Percentiles rank a stretch among this genome's conserved stretches.
Conservation (phyloP, 2,797 vertebrate genomes). For the Myotis myotis region DNA sequence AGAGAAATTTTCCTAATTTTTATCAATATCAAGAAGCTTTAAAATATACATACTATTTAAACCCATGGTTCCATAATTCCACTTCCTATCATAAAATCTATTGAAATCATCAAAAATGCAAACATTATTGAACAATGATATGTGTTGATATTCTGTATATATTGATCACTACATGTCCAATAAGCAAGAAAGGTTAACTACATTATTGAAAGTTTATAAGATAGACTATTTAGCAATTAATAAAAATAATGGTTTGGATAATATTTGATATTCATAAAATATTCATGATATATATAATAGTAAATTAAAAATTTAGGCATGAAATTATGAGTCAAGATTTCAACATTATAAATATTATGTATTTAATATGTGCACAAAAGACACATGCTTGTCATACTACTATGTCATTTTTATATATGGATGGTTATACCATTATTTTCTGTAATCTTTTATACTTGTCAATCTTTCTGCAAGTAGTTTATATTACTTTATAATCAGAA, state of each 20-base stretch:
- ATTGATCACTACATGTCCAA: neutral
- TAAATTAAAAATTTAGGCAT: neutral
- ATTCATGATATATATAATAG: neutral
- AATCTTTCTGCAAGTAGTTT: neutral
- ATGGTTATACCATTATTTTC: neutral
- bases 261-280: slow-evolving; percentile 2
- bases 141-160: neutral
- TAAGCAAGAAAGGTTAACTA: slow-evolving; percentile 26
- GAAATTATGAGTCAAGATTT: neutral
- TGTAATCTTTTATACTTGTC: neutral
- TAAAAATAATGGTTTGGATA: slow-evolving; percentile 13
- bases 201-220: neutral
- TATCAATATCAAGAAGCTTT: neutral
- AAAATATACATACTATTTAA: slow-evolving; percentile 7
- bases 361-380: neutral
- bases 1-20: neutral
- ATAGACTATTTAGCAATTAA: neutral
- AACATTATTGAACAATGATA: neutral
- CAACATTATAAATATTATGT: neutral
- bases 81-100: neutral
- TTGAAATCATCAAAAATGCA: slow-evolving; percentile 28
- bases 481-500: neutral
- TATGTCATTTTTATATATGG: neutral
- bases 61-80: neutral
- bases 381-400: neutral